Evolutionary conservation across 2,888 invertebrate species (phyloP).

Genomic region (Drosophila pegasa): DNA sequence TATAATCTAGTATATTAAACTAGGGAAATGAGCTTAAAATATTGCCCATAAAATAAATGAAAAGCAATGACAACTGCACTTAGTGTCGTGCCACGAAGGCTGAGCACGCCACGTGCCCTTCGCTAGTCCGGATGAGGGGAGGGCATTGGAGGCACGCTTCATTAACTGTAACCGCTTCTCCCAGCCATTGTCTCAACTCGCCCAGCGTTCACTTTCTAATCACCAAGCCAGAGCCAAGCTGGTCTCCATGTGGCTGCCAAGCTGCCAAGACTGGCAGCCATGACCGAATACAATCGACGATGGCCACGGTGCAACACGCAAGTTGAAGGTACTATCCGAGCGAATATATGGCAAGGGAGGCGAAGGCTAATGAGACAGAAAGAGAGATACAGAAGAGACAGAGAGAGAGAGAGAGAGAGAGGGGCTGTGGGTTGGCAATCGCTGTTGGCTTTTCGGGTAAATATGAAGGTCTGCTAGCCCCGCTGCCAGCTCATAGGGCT

Average conservation of each 20-base stretch:
- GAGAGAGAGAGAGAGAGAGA: background rate
- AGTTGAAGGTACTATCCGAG: constrained; percentile 63
- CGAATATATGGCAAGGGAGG: constrained; percentile 24
- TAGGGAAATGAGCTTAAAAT: constrained; percentile 8
- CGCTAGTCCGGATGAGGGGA: constrained; percentile 30
- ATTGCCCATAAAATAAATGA: constrained; percentile 10
- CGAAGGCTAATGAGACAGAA: constrained; percentile 2
- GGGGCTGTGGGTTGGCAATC: constrained; percentile 48
- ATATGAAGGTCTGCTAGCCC: constrained; percentile 62
- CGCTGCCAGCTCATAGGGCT: constrained; percentile 24
- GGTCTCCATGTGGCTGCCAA: constrained; percentile 24
- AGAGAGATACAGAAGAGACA: background rate
- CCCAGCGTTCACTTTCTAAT: constrained; percentile 74
- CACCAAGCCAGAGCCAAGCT: constrained; percentile 40
- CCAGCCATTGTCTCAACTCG: constrained; percentile 53
- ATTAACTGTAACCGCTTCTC: constrained; percentile 49
- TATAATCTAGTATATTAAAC: background rate
- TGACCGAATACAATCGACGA: constrained; percentile 73
- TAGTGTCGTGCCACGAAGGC: constrained; percentile 21
- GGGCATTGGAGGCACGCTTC: constrained; percentile 48
- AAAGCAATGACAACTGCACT: constrained; percentile 10
- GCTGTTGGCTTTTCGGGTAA: constrained; percentile 57
- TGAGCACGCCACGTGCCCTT: constrained; percentile 17
- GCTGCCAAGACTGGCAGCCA: constrained; percentile 58
- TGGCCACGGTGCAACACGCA: constrained; percentile 64